Conservation (phyloP, 2,888 invertebrate species). For the Scaptomyza reducta region DNA sequence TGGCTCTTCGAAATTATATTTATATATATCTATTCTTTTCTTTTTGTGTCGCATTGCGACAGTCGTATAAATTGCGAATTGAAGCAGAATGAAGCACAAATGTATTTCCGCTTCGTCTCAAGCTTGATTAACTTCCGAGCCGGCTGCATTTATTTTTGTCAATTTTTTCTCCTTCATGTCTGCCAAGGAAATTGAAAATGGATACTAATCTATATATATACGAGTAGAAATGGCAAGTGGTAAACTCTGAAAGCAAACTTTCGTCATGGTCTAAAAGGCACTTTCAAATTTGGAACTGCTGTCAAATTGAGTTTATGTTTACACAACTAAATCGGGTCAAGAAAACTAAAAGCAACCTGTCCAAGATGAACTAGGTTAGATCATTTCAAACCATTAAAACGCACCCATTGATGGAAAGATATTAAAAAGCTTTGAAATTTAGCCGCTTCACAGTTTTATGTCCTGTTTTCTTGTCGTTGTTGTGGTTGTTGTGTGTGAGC, state of each 20-base stretch:
- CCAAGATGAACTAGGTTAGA: background rate
- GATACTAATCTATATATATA: slow-evolving; percentile 21
- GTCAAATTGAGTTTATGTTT: slow-evolving; percentile 16
- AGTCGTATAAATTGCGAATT: slow-evolving; percentile 43
- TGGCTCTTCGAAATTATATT: slow-evolving; percentile 7
- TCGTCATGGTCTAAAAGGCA: slow-evolving; percentile 13
- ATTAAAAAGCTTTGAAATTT: slow-evolving; percentile 39
- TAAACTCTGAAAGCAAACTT: background rate
- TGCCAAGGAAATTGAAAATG: slow-evolving; percentile 55
- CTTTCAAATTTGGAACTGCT: slow-evolving; percentile 17
- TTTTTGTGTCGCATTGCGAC: slow-evolving; percentile 41
- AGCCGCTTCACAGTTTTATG: slow-evolving; percentile 28
- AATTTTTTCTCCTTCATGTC: slow-evolving; percentile 2
- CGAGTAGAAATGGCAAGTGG: background rate
- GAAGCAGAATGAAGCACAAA: slow-evolving; percentile 30
- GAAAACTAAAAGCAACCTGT: background rate
- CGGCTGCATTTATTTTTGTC: background rate
- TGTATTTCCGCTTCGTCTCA: slow-evolving; percentile 36
- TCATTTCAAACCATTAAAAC: too few relatives aligned
- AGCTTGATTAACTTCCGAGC: slow-evolving; percentile 48
- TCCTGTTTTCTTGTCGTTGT: slow-evolving; percentile 18
- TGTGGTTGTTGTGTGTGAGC: background rate
- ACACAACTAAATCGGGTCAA: slow-evolving; percentile 32
- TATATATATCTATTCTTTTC: background rate
- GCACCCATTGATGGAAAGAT: slow-evolving; percentile 12